Evolutionary conservation across 2,113 vertebrate species (phyloP), one percentile per base, ranked within the genome.

Genomic region (Symphodus melops): DNA sequence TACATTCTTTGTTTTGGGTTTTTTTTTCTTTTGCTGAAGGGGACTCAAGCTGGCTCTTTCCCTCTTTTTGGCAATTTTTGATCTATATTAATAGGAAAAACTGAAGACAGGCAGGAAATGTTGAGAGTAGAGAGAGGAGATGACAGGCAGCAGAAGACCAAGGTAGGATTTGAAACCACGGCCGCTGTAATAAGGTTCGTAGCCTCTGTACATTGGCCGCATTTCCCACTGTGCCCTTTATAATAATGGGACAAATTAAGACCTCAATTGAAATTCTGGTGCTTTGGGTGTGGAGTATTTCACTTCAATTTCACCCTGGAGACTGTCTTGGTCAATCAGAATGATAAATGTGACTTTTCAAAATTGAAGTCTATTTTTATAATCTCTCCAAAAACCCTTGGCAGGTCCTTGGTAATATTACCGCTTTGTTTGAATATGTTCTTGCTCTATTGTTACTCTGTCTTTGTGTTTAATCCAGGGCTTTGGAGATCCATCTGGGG

Each of bases 401-500:
- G 83, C 84, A 86, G 70, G 37, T 48, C 44, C 9, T 13, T 42
- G 49, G 70, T 75, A 75, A 89, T 83, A 76, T 28, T 56, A 46
- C 21, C 62, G n/a, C 51, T 59, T n/a, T 64, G 46, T 73, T 83
- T 64, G 66, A 67, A 59, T 67, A 54, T 84, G 33, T 82, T 68
- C 57, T 57, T 68, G 9, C 52, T 74, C 79, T 65, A 64, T 86
- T 88, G 75, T 86, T 86, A 78, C 66, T 64, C 39, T 44, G 55
- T 77, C 72, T 86, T 83, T 88, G 57, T 82, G 66, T 64, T 60
- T 78, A 57, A 78, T 84, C 37, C 80, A 96, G 95, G 95, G 95
- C 60, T 96, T 96, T 81, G 95, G 95, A 62, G 91, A 95, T 16
- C 89, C 81, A 3, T 85, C 92, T 55, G 95, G 94, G 79, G 95